Base-by-base conservation (phyloP, 2,888 invertebrate species). In the Zelleria hepariella region DNA sequence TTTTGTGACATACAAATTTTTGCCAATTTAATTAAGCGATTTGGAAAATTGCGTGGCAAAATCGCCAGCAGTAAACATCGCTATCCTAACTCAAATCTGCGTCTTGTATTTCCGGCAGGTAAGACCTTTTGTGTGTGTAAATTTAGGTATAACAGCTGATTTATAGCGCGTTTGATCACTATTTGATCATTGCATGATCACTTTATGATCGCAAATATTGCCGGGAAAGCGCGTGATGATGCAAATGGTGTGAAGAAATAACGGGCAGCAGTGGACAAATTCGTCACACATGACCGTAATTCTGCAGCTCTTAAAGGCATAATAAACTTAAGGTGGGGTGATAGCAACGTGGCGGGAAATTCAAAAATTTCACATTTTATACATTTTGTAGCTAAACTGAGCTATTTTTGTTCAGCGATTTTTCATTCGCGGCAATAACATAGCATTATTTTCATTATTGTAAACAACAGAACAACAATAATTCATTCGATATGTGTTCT, bases 151-250 rank as follows among this genome's bases (percentile, higher is more conserved):
- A 60, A 56, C 26, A 59, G 67, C 78, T 80, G 82, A 86, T 84
- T 85, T 81, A 82, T 81, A 69, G 74, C 69, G 66, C 69, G 67
- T 77, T 75, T 86, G 83, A 84, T 84, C 80, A 84, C 79, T 82
- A 27, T 61, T n/a, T 15, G 10, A 42, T 42, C 32, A 15, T 42
- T 42, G 32, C 10, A 58, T 60, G 86, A 86, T 86, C 82, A 86
- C 85, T 83, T 86, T 87, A 86, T 86, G 84, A 87, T 86, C 78
- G 83, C 77, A 80, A 80, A 82, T 80, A 83, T 74, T 76, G 76
- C 75, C 68, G 77, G 78, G 79, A 80, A 82, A 82, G 77, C 79
- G 77, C n/a, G 32, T 42, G 70, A 69, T 69, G 73, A 82, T 82
- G 85, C 83, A 86, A 85, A 86, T 86, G 74, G 73, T 66, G n/a